Percentiles rank a stretch among this genome's conserved stretches.
Evolutionary conservation across 2,888 invertebrate genomes (phyloP).

Genomic region (Microctonus aethiopoides): DNA sequence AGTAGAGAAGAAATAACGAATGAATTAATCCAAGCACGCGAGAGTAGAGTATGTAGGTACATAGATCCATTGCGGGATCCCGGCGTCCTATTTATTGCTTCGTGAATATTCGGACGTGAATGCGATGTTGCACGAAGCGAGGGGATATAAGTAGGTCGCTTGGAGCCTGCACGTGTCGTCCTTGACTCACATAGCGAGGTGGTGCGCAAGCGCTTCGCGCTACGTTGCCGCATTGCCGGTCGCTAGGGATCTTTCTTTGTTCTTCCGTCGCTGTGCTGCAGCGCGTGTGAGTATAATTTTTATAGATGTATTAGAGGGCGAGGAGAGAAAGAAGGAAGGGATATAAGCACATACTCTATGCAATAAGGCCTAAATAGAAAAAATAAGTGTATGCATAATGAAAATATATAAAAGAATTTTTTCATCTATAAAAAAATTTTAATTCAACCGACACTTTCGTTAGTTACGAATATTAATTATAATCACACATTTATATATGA

Average conservation of each 20-base stretch:
- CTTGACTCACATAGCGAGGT: slow-evolving; percentile 67
- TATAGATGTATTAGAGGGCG: not conserved
- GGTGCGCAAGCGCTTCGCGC: slow-evolving; percentile 61
- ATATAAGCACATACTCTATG: not conserved
- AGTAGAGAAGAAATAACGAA: slow-evolving; percentile 4
- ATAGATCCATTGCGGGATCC: slow-evolving; percentile 27
- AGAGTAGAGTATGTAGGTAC: not conserved
- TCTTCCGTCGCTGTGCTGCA: slow-evolving; percentile 38
- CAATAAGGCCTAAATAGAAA: too few species aligned
- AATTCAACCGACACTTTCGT: too few species aligned
- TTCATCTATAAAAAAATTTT: too few species aligned
- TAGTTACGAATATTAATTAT: too few species aligned
- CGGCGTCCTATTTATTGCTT: slow-evolving; percentile 49
- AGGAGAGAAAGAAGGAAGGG: too few species aligned
- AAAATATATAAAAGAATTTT: too few species aligned
- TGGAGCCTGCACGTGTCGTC: slow-evolving; percentile 67
- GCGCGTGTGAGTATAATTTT: slow-evolving; percentile 7
- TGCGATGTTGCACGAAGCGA: slow-evolving; percentile 60
- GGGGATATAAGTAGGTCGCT: slow-evolving; percentile 66
- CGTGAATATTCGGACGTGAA: slow-evolving; percentile 58
- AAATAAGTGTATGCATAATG: not conserved
- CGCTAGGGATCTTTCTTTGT: slow-evolving; percentile 55
- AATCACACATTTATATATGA: too few species aligned
- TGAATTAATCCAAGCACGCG: not conserved
- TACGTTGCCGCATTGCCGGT: slow-evolving; percentile 49